These are phyloP conservation scores for Chlorops oryzae DNA, from an alignment of 1,140 invertebrate species.

Conservation along the genomic window DNA sequence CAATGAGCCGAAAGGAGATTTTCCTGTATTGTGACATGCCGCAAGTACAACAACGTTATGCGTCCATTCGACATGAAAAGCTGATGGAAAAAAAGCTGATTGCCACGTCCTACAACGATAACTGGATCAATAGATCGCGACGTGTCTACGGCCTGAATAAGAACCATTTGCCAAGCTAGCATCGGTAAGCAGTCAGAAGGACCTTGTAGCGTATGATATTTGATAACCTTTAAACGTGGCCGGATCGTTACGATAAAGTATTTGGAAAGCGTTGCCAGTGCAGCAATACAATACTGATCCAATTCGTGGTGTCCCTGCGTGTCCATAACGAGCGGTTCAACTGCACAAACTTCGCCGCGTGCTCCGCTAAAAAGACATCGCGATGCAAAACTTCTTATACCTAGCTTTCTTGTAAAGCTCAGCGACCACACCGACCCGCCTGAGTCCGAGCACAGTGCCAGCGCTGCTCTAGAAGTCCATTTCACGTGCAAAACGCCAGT, in stretches of 20 bases:
- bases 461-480: slow-evolving; percentile 56
- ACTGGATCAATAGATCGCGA: slow-evolving; percentile 74
- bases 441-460: slow-evolving; percentile 85
- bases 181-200: slow-evolving; percentile 71
- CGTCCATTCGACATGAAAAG: slow-evolving; percentile 39
- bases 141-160: slow-evolving; percentile 71
- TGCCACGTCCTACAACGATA: slow-evolving; percentile 77
- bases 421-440: slow-evolving; percentile 97
- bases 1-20: slow-evolving; percentile 72
- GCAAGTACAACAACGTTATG: slow-evolving; percentile 50
- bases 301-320: slow-evolving; percentile 64
- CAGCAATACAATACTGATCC: slow-evolving; percentile 71
- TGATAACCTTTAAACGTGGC: slow-evolving; percentile 58
- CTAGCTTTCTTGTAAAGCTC: slow-evolving; percentile 82
- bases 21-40: slow-evolving; percentile 63
- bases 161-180: slow-evolving; percentile 85
- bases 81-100: slow-evolving; percentile 70
- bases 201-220: slow-evolving; percentile 52
- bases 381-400: slow-evolving; percentile 79
- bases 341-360: slow-evolving; percentile 83
- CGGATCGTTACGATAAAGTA: slow-evolving; percentile 80
- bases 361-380: slow-evolving; percentile 90
- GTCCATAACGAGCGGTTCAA: slow-evolving; percentile 75
- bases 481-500: slow-evolving; percentile 83
- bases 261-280: slow-evolving; percentile 89